Evolutionary conservation across 2,113 vertebrate species (phyloP).

Genomic region (Microtus oregoni): DNA sequence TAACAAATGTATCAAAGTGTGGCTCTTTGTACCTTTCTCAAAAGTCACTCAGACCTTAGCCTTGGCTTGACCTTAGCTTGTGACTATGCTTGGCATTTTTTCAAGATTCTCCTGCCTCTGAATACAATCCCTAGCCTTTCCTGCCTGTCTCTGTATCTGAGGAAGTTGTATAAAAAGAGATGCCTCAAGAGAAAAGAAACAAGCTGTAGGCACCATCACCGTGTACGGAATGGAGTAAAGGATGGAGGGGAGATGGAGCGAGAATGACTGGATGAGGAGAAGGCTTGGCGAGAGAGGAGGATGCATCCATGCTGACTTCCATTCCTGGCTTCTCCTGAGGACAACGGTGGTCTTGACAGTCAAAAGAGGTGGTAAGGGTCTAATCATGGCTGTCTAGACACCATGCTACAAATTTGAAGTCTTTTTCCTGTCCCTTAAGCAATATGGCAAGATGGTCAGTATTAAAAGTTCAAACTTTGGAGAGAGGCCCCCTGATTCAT

Average conservation of each 20-base stretch:
- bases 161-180: background rate
- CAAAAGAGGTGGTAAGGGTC: background rate
- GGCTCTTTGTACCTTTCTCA: background rate
- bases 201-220: background rate
- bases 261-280: background rate
- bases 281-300: background rate
- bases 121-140: background rate
- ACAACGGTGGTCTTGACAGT: background rate
- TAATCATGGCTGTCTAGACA: background rate
- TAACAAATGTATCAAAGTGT: background rate
- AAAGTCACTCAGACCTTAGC: background rate
- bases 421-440: background rate
- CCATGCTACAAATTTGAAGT: background rate
- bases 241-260: background rate
- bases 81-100: background rate
- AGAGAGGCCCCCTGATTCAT: slow-evolving; percentile 14
- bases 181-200: background rate
- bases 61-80: background rate
- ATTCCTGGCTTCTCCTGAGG: slow-evolving; percentile 7
- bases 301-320: background rate
- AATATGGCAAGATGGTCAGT: background rate
- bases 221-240: background rate
- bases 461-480: background rate
- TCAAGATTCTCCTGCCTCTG: background rate
- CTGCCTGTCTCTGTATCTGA: background rate